These are phyloP conservation scores for Pelobates cultripes DNA, from an alignment of 2,797 vertebrate genomes.

Conservation along the genomic window DNA sequence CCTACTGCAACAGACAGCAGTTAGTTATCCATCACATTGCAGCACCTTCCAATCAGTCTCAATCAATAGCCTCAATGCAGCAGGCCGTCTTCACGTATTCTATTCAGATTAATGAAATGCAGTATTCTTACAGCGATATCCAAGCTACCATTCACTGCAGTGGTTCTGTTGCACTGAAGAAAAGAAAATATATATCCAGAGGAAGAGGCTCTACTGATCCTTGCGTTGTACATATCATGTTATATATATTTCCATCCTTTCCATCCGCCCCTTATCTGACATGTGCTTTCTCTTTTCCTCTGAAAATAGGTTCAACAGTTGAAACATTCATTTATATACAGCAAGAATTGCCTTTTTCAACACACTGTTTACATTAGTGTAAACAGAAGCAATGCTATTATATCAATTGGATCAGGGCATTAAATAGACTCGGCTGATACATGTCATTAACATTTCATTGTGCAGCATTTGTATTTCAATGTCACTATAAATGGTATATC, in stretches of 20 bases:
- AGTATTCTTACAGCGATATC: constrained; percentile 25
- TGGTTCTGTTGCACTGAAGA: constrained; percentile 17
- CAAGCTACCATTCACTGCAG: constrained; percentile 45
- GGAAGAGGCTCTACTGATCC: constrained; percentile 1
- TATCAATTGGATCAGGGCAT: not conserved
- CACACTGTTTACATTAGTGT: not conserved
- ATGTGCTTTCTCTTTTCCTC: not conserved
- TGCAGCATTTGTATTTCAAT: too few species aligned
- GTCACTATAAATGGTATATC: too few species aligned
- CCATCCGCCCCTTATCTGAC: not conserved
- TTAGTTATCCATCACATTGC: constrained; percentile 13
- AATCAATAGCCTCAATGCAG: constrained; percentile 53
- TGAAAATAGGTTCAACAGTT: not conserved
- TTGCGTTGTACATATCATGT: not conserved
- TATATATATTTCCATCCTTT: not conserved
- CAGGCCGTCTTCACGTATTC: constrained; percentile 34
- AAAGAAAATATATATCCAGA: not conserved
- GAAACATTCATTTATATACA: not conserved
- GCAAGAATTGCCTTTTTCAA: not conserved
- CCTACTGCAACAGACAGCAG: not conserved
- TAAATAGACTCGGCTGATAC: not conserved
- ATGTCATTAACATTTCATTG: too few species aligned
- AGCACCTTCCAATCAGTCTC: constrained; percentile 40
- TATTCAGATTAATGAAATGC: constrained; percentile 51
- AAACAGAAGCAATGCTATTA: not conserved